Evolutionary conservation across 2,113 vertebrate genomes (phyloP).

Genomic region (Trochalopteron elliotii): DNA sequence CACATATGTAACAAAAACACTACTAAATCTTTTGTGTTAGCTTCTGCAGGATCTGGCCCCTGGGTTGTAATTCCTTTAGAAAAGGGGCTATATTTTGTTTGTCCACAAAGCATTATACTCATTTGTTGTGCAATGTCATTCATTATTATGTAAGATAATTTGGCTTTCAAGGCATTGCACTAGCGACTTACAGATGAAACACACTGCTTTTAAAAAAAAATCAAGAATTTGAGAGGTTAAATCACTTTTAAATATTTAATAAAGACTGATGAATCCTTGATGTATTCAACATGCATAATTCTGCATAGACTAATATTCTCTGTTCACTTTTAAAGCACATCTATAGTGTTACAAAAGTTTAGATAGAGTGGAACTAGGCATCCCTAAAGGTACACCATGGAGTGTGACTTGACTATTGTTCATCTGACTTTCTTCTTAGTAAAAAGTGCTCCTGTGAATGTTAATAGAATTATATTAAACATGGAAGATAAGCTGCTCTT

Average conservation of each 20-base stretch:
- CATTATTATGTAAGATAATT: not conserved
- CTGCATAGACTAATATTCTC: slow-evolving; percentile 20
- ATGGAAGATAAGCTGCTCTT: too few species aligned
- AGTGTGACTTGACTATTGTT: too few species aligned
- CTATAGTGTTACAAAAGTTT: slow-evolving; percentile 42
- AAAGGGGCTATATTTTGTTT: not conserved
- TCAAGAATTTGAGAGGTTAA: not conserved
- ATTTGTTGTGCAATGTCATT: not conserved
- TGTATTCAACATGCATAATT: not conserved
- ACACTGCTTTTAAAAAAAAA: not conserved
- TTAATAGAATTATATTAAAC: too few species aligned
- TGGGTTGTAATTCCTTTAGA: not conserved
- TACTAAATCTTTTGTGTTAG: not conserved
- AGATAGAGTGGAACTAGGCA: not conserved
- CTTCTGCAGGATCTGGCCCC: not conserved
- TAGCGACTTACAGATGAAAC: not conserved
- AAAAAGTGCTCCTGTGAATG: too few species aligned
- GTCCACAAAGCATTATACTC: not conserved
- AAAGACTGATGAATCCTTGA: not conserved
- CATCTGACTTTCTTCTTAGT: too few species aligned
- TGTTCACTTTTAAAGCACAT: not conserved
- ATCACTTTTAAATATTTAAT: not conserved
- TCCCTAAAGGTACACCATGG: not conserved
- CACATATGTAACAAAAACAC: not conserved
- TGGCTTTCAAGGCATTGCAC: not conserved